A percentile compares a stretch with the other conserved stretches of the same genome.
Evolutionary conservation across 2,113 vertebrate species (phyloP).

Genomic region (Upupa epops): DNA sequence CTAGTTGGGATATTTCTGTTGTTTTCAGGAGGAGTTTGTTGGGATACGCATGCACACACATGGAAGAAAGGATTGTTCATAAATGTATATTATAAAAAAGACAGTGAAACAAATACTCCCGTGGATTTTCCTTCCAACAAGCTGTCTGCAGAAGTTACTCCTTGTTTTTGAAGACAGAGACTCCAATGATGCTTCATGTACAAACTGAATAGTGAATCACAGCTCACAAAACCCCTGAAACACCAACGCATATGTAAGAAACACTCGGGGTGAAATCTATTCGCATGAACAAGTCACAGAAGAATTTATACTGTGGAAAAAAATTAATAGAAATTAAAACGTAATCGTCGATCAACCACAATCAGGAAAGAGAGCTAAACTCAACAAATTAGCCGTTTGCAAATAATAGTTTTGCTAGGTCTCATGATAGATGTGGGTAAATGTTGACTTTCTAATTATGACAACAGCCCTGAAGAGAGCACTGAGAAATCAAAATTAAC

Average conservation of each 20-base stretch:
- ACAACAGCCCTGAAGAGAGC: slow-evolving; percentile 39
- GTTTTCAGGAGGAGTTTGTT: neutral
- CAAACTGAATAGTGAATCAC: slow-evolving; percentile 2
- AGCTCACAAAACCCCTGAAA: neutral
- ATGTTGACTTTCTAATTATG: slow-evolving; percentile 68
- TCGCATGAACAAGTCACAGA: slow-evolving; percentile 6
- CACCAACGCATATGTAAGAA: neutral
- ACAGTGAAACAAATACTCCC: neutral
- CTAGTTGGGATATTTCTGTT: neutral
- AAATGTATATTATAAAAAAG: neutral
- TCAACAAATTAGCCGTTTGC: slow-evolving; percentile 64
- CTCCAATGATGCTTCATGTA: neutral
- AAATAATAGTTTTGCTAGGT: slow-evolving; percentile 59
- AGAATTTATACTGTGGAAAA: slow-evolving; percentile 20
- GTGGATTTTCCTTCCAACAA: slow-evolving; percentile 14
- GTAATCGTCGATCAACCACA: slow-evolving; percentile 27
- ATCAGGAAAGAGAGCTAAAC: slow-evolving; percentile 44
- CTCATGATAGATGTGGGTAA: slow-evolving; percentile 62
- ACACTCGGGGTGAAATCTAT: neutral
- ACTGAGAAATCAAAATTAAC: slow-evolving; percentile 52
- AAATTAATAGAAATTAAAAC: slow-evolving; percentile 60
- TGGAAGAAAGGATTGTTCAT: neutral
- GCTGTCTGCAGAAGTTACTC: slow-evolving; percentile 12
- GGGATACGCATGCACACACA: neutral
- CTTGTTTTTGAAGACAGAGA: slow-evolving; percentile 11